Percentiles rank a stretch among this genome's conserved stretches.
phyloP scores from a whole-genome alignment of 92 coral and sea anemone species.

The Palythoa grandiflora region DNA sequence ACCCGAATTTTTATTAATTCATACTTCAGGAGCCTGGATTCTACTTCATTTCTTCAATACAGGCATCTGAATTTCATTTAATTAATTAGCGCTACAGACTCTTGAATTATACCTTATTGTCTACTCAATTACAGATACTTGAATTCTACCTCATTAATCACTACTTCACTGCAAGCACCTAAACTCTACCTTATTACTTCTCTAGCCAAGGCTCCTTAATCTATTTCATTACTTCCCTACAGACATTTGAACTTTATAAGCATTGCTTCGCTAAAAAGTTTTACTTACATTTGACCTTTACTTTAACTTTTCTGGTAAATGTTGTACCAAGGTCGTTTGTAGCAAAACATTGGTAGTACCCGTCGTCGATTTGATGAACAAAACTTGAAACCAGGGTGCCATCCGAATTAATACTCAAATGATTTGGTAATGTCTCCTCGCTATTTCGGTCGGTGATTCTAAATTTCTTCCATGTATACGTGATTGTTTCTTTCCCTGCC shows the following conservation, averaged over 20 bases:
- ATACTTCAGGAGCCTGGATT: too few species aligned
- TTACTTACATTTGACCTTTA: conserved; percentile 21
- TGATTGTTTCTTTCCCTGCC: conserved; percentile 1
- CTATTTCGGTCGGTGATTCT: not conserved
- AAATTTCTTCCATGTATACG: conserved; percentile 15
- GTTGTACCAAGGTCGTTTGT: conserved; percentile 22
- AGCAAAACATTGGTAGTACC: conserved; percentile 34
- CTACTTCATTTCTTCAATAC: too few species aligned
- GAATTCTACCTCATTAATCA: too few species aligned
- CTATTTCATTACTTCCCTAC: not conserved
- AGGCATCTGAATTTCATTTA: too few species aligned
- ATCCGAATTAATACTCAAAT: not conserved
- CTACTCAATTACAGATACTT: not conserved
- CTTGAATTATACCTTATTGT: not conserved
- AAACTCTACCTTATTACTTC: too few species aligned
- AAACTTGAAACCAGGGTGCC: conserved; percentile 10
- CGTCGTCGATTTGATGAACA: not conserved
- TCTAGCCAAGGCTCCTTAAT: too few species aligned
- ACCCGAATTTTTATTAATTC: not conserved
- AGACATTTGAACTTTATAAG: not conserved
- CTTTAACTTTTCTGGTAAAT: conserved; percentile 31
- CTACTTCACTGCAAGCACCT: too few species aligned
- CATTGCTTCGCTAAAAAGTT: too few species aligned
- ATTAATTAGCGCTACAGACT: too few species aligned
- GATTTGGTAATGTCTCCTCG: not conserved